These are phyloP conservation scores for Loris lydekkerianus DNA, from an alignment of 2,797 vertebrate genomes.

Conservation along the genomic window DNA sequence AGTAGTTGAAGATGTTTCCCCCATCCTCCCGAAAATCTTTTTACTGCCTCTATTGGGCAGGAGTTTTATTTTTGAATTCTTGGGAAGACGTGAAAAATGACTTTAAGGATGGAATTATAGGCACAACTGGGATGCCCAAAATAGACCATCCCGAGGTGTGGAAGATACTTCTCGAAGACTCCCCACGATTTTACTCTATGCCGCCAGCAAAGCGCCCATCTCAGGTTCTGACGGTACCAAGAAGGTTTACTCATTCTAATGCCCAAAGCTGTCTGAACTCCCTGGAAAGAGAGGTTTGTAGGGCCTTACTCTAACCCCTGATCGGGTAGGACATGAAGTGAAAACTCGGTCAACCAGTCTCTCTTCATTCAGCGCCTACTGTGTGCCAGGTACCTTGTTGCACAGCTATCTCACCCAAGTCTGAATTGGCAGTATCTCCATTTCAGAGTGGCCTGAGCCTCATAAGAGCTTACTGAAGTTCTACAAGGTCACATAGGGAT, in stretches of 20 bases:
- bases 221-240: too few species aligned
- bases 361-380: background rate
- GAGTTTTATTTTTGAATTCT: constrained; percentile 72
- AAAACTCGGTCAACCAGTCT: background rate
- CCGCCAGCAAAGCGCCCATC: background rate
- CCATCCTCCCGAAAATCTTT: constrained; percentile 64
- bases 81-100: constrained; percentile 68
- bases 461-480: background rate
- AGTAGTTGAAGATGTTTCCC: constrained; percentile 60
- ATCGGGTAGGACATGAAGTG: background rate
- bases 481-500: too few species aligned
- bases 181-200: background rate
- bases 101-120: constrained; percentile 57
- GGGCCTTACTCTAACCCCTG: background rate
- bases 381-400: background rate
- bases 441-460: background rate
- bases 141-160: background rate
- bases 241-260: too few species aligned
- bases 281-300: background rate
- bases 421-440: background rate
- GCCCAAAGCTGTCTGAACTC: background rate
- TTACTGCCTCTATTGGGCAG: constrained; percentile 55
- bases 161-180: background rate
- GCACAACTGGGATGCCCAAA: background rate
- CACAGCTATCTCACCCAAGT: background rate